Conservation (phyloP, 2,797 vertebrate species). For the Pantherophis alleghaniensis region DNA sequence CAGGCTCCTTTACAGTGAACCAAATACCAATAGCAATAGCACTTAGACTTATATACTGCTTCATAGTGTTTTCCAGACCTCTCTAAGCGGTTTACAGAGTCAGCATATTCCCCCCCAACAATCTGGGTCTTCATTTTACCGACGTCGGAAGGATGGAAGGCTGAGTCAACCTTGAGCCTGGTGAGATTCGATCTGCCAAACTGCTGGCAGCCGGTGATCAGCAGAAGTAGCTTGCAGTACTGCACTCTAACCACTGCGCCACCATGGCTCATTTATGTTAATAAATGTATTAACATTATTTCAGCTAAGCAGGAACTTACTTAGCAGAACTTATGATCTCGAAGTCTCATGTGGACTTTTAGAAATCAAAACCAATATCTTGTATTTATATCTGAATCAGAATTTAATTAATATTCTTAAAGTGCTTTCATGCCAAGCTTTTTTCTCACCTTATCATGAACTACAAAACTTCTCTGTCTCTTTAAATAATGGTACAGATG, state of each 20-base stretch:
- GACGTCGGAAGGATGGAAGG: too few relatives aligned
- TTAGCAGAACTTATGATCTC: background rate
- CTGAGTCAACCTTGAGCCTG: too few relatives aligned
- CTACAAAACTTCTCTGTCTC: background rate
- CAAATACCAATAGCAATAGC: background rate
- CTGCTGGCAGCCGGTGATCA: too few relatives aligned
- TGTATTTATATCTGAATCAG: background rate
- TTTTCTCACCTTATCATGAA: background rate
- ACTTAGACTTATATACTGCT: too few relatives aligned
- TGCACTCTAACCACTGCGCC: too few relatives aligned
- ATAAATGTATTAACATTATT: background rate
- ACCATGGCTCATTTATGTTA: too few relatives aligned
- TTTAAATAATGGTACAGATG: background rate
- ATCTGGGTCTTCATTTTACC: too few relatives aligned
- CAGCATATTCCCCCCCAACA: too few relatives aligned
- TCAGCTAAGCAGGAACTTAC: background rate
- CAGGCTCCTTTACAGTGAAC: background rate
- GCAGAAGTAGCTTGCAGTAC: too few relatives aligned
- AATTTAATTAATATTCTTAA: background rate
- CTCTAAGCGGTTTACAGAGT: too few relatives aligned
- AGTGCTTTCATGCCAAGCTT: background rate
- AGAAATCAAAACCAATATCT: background rate
- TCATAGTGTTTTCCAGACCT: too few relatives aligned
- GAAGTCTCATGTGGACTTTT: background rate
- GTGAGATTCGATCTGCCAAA: too few relatives aligned